Conservation (phyloP, 2,888 invertebrate genomes). For the Netelia fuscicornis region DNA sequence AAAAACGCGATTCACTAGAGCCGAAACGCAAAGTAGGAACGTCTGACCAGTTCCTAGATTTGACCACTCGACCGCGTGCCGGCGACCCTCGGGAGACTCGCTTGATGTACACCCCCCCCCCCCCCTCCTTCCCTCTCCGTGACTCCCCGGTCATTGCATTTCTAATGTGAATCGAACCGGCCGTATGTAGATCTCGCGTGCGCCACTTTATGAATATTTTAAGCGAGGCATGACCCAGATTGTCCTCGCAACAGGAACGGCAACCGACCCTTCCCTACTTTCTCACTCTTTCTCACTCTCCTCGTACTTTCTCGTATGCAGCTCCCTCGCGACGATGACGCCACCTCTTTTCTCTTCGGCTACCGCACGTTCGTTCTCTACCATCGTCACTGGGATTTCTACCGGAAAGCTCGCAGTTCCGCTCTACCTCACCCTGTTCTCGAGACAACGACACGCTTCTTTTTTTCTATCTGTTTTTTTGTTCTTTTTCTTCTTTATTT, state of each 20-base stretch:
- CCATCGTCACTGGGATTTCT: slow-evolving; percentile 23
- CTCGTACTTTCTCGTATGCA: slow-evolving; percentile 21
- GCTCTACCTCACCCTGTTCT: slow-evolving; percentile 34
- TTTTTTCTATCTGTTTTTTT: not conserved
- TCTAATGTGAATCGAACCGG: slow-evolving; percentile 81
- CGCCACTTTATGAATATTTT: slow-evolving; percentile 82
- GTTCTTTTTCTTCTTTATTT: slow-evolving; percentile 1
- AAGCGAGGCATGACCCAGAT: slow-evolving; percentile 83
- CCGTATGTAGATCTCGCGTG: slow-evolving; percentile 80
- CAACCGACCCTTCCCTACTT: slow-evolving; percentile 54
- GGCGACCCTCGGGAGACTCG: slow-evolving; percentile 73
- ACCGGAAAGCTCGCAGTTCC: slow-evolving; percentile 45
- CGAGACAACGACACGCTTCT: slow-evolving; percentile 5
- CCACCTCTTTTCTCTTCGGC: slow-evolving; percentile 29
- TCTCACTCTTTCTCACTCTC: slow-evolving; percentile 2
- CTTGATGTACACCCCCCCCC: slow-evolving; percentile 72
- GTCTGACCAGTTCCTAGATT: slow-evolving; percentile 56
- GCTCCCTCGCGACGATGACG: slow-evolving; percentile 49
- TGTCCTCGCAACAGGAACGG: slow-evolving; percentile 79
- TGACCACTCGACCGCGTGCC: slow-evolving; percentile 57
- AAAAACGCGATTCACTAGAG: not conserved
- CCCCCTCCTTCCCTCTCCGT: too few species aligned
- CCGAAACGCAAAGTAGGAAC: not conserved
- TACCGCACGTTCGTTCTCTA: not conserved
- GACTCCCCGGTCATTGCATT: slow-evolving; percentile 77